Conservation (phyloP, 2,888 invertebrate genomes). For the Tridacna gigas region DNA sequence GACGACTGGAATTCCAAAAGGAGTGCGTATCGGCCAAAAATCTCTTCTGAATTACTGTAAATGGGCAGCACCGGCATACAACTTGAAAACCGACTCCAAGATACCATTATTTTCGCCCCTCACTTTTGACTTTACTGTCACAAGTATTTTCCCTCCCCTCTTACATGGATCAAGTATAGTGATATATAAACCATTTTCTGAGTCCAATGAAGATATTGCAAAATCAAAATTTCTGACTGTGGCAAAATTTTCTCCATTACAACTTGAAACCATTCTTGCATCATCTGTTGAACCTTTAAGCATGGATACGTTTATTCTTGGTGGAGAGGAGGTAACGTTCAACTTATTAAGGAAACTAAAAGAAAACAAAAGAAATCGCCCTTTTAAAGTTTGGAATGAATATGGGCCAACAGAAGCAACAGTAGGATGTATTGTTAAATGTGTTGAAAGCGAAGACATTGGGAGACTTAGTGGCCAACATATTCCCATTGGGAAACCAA, state of each 20-base stretch:
- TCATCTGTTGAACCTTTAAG: not conserved
- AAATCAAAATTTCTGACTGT: not conserved
- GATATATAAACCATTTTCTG: conserved; percentile 6
- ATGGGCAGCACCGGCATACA: not conserved
- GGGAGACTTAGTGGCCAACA: not conserved
- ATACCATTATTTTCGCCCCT: conserved; percentile 6
- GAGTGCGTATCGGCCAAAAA: conserved; percentile 8
- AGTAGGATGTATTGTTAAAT: not conserved
- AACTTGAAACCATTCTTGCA: conserved; percentile 4
- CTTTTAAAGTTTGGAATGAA: conserved; percentile 7
- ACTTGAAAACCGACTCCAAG: not conserved
- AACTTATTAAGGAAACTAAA: not conserved
- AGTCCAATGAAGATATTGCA: not conserved
- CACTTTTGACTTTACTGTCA: conserved; percentile 8
- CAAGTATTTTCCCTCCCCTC: not conserved
- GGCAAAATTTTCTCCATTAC: not conserved
- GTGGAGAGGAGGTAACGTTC: not conserved
- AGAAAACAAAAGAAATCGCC: not conserved
- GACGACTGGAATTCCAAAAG: conserved; percentile 2
- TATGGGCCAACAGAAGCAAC: conserved; percentile 5
- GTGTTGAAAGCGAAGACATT: not conserved
- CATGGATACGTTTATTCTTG: not conserved
- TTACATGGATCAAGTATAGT: conserved; percentile 4
- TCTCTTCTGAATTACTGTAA: not conserved
- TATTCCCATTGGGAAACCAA: conserved; percentile 5